Evolutionary conservation across 2,888 invertebrate species (phyloP).

Genomic region (Hedya salicella): DNA sequence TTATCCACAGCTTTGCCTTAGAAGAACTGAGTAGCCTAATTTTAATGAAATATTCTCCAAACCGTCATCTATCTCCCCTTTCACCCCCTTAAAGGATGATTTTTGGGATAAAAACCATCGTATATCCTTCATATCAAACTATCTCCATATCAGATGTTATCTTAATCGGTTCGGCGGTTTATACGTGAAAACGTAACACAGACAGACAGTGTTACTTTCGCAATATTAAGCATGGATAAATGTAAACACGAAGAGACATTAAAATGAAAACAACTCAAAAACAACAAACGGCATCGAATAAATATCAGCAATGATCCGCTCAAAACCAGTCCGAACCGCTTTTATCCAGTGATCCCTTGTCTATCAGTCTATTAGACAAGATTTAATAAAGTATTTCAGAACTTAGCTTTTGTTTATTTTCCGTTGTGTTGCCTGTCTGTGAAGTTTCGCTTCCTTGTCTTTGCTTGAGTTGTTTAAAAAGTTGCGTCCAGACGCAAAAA

Average conservation of each 20-base stretch:
- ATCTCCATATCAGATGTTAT: no score
- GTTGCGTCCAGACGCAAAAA: conserved; percentile 34
- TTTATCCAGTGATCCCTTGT: conserved; percentile 38
- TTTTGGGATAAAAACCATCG: no score
- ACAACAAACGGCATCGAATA: conserved; percentile 7
- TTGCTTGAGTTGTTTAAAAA: conserved; percentile 43
- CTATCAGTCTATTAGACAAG: conserved; percentile 38
- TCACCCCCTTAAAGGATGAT: no score
- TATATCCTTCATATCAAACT: no score
- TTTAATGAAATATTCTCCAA: no score
- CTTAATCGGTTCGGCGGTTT: no score
- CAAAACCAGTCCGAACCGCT: conserved; percentile 28
- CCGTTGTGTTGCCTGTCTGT: conserved; percentile 42
- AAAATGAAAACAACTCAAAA: conserved; percentile 6
- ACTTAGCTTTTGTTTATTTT: conserved; percentile 39
- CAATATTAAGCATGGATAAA: no score
- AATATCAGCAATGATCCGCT: conserved; percentile 4
- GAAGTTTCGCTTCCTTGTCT: conserved; percentile 43
- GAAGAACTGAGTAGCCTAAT: no score
- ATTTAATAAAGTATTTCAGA: conserved; percentile 39
- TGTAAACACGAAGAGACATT: not conserved
- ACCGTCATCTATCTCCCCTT: no score
- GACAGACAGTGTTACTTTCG: no score
- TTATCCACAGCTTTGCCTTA: no score
- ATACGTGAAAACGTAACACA: no score